Base-by-base conservation (phyloP, 2,888 invertebrate genomes). In the Tortrix viridana region DNA sequence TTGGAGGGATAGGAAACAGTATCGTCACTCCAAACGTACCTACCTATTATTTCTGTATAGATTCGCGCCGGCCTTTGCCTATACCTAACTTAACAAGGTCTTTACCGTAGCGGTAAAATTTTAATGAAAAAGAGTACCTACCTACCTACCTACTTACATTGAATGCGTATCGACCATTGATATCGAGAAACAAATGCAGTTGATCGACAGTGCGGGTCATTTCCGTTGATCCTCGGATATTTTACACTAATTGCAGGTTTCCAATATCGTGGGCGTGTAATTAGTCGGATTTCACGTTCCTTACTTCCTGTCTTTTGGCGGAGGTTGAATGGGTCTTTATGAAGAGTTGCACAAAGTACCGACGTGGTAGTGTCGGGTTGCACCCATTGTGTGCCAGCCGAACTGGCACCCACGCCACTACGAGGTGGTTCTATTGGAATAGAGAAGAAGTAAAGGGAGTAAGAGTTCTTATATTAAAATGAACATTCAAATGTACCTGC, bases 201-300 rank as follows among this genome's bases (percentile, higher is more conserved):
- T 41, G 52, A 52, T 38, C 37, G 20, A 2, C 38, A 3, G 22
- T 66, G 69, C 72, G 69, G 70, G 67, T 71, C 77, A 78, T 81
- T 88, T 90, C 89, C 89, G 88, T 74, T 81, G 76, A 74, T 62
- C 67, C 76, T 78, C 77, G 79, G 80, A 85, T 90, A 85, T 82
- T 84, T 88, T 86, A 86, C 90, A 84, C 84, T 91, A 92, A 91
- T 92, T 91, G 82, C 86, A 70, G 90, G 91, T 89, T 89, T 91
- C 89, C 76, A 73, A 82, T 92, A 75, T 81, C 92, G 86, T 85
- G 86, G 91, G 92, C 89, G 92, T 84, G 85, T 86, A 88, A 89
- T 91, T 90, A 88, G 89, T 82, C 84, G 81, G 84, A 88, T 89
- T 84, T 84, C 78, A 78, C 82, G 82, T 80, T 86, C 85, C 84